A percentile compares a stretch with the other conserved stretches of the same genome.
phyloP scores from a whole-genome alignment of 2,888 invertebrate species.

The Podotricha telesiphe region DNA sequence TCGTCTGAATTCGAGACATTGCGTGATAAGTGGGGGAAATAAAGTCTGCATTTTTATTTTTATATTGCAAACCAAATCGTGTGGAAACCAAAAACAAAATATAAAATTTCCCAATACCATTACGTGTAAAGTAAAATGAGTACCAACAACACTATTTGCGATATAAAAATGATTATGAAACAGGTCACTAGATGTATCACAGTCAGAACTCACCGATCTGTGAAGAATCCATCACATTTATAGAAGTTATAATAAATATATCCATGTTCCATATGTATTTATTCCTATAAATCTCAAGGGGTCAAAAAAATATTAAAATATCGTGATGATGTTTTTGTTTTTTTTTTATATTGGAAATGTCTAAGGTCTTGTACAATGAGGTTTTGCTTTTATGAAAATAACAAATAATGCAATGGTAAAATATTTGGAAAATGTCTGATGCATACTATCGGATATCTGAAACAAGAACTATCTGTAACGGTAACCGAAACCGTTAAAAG shows the following conservation, averaged over 20 bases:
- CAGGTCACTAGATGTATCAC: slow-evolving; percentile 14
- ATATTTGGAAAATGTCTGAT: too few relatives aligned
- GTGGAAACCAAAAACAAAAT: too few relatives aligned
- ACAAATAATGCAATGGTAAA: too few relatives aligned
- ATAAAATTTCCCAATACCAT: too few relatives aligned
- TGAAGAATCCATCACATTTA: slow-evolving; percentile 17
- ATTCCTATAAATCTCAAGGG: slow-evolving; percentile 13
- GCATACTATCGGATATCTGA: too few relatives aligned
- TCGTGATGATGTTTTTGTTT: not conserved
- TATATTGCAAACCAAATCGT: too few relatives aligned
- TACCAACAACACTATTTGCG: not conserved
- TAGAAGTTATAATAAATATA: slow-evolving; percentile 11
- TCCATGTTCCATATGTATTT: not conserved
- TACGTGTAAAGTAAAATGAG: too few relatives aligned
- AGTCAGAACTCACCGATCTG: slow-evolving; percentile 11
- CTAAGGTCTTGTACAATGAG: too few relatives aligned
- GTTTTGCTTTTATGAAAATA: too few relatives aligned
- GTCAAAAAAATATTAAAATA: slow-evolving; percentile 9
- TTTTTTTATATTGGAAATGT: not conserved
- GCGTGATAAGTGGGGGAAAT: not conserved
- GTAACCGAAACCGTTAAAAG: too few relatives aligned
- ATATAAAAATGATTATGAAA: slow-evolving; percentile 1
- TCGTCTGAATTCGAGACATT: not conserved
- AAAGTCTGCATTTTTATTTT: too few relatives aligned
- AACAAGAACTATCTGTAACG: too few relatives aligned